A percentile compares a stretch with the other conserved stretches of the same genome.
Evolutionary conservation across 2,888 invertebrate species (phyloP).

Genomic region (Leptura quadrifasciata): DNA sequence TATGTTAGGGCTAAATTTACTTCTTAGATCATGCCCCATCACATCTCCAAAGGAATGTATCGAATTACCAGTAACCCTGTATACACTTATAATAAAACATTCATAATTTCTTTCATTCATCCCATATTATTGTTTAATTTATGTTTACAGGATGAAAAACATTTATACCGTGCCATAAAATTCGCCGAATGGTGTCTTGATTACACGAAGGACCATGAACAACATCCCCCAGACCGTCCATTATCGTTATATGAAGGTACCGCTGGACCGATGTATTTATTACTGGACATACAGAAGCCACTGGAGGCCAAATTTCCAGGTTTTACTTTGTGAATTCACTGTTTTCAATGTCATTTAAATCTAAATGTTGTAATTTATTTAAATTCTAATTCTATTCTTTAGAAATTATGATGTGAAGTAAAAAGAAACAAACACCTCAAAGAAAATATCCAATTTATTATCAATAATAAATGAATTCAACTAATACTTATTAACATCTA

Average conservation of each 20-base stretch:
- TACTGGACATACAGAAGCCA: constrained; percentile 82
- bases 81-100: too few species aligned
- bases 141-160: constrained; percentile 78
- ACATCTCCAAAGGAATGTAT: too few species aligned
- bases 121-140: not conserved
- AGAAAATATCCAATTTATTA: constrained; percentile 57
- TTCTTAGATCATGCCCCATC: too few species aligned
- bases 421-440: constrained; percentile 24
- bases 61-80: too few species aligned
- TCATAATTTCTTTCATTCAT: too few species aligned
- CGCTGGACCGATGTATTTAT: constrained; percentile 85
- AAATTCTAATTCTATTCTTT: not conserved
- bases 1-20: too few species aligned
- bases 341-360: not conserved
- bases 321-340: constrained; percentile 70
- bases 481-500: constrained; percentile 71
- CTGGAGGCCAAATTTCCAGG: constrained; percentile 85
- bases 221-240: constrained; percentile 85
- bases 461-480: constrained; percentile 68
- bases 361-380: not conserved
- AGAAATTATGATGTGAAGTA: not conserved
- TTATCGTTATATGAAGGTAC: constrained; percentile 90
- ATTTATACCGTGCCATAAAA: constrained; percentile 85
- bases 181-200: constrained; percentile 89
- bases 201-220: constrained; percentile 81